These are phyloP conservation scores for Myotis lucifugus DNA, from an alignment of 2,113 vertebrate species.

Conservation along the genomic window DNA sequence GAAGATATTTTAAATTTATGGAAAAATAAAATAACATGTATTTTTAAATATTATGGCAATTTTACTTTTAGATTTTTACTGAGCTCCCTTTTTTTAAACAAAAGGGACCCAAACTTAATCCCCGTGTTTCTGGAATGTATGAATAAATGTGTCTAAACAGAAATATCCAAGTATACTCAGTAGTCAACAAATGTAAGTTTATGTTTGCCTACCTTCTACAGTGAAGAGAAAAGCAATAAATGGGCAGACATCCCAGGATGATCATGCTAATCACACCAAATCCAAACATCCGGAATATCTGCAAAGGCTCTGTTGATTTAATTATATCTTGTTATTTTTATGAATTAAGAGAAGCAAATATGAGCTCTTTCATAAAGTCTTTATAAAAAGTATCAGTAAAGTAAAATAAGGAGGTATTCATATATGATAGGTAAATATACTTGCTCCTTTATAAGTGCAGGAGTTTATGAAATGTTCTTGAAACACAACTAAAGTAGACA, in stretches of 20 bases:
- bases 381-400: neutral
- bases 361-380: conserved; percentile 12
- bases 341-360: neutral
- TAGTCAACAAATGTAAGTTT: conserved; percentile 23
- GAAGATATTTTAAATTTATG: neutral
- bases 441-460: neutral
- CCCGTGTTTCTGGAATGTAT: neutral
- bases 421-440: conserved; percentile 7
- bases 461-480: conserved; percentile 40
- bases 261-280: conserved; percentile 52
- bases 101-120: neutral
- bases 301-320: conserved; percentile 75
- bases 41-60: neutral
- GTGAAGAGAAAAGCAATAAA: conserved; percentile 68
- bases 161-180: conserved; percentile 43
- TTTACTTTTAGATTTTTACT: conserved; percentile 3
- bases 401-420: neutral
- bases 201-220: conserved; percentile 78
- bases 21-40: neutral
- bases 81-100: neutral
- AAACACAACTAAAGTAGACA: conserved; percentile 36
- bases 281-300: conserved; percentile 71
- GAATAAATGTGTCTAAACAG: conserved; percentile 19
- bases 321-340: conserved; percentile 66
- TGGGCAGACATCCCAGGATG: conserved; percentile 68